These are phyloP conservation scores for Mythimna pallens DNA, from an alignment of 2,888 invertebrate genomes.

Conservation along the genomic window DNA sequence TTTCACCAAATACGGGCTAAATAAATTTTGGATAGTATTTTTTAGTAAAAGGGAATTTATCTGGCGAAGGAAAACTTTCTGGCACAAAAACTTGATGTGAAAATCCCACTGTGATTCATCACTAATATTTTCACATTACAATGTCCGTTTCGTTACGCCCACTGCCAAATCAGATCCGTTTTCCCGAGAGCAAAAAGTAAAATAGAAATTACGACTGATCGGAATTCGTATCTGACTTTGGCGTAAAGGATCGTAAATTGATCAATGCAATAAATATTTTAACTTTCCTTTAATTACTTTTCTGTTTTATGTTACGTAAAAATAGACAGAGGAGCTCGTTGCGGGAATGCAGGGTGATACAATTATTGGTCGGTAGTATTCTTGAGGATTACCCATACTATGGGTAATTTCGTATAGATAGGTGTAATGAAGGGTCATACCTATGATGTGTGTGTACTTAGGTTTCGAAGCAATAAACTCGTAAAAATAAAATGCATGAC, in stretches of 20 bases:
- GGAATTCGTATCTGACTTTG: conserved; percentile 56
- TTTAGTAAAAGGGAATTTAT: background rate
- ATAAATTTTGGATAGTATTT: conserved; percentile 8
- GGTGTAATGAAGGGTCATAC: background rate
- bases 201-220: conserved; percentile 62
- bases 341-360: conserved; percentile 44
- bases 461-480: conserved; percentile 3
- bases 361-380: conserved; percentile 43
- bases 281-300: conserved; percentile 63
- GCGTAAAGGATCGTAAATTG: conserved; percentile 69
- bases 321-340: conserved; percentile 32
- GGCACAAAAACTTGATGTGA: conserved; percentile 6
- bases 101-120: conserved; percentile 1
- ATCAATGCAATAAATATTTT: conserved; percentile 72
- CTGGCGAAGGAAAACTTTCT: background rate
- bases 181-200: conserved; percentile 42
- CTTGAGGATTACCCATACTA: conserved; percentile 25
- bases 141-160: conserved; percentile 5
- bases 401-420: background rate
- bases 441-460: too few species aligned
- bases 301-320: conserved; percentile 55
- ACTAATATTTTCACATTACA: conserved; percentile 20
- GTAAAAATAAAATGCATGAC: background rate
- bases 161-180: conserved; percentile 22
- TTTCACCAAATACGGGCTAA: conserved; percentile 8